Evolutionary conservation across 2,888 invertebrate species (phyloP), one percentile per base, ranked within the genome.

Genomic region (Aphrophora alni): DNA sequence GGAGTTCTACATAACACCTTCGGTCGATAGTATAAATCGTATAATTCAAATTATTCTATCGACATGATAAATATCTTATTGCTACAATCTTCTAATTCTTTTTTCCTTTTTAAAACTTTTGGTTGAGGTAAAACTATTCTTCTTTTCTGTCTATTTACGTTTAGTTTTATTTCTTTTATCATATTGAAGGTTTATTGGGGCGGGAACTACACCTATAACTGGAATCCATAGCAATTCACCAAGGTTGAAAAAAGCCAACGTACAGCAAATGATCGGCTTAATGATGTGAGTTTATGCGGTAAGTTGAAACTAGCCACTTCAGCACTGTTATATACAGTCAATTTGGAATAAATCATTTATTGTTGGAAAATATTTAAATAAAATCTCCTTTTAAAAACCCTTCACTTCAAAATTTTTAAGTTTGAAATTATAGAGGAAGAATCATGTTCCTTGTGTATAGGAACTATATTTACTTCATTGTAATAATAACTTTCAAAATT

Each of bases 211-310:
- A 59, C 59, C 59, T 21, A 59, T 21, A 59, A 59, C 59, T 59
- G 59, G 59, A 59, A 59, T 59, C 59, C 59, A 59, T 59, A 59
- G 59, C 59, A 59, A 59, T 59, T 59, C 59, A 59, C 59, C 59
- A 59, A 59, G 21, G 59, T 59, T 59, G 59, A 14, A 21, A 59
- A 59, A 59, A 59, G 21, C 59, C 59, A 59, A 59, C 10, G 59
- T 59, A 5, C 59, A 59, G 59, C 59, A 21, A 21, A 21, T 21
- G 10, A 59, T n/a, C 59, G n/a, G 21, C 59, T 59, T 59, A 12
- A 59, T 59, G 59, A 59, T 59, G 59, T 59, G 59, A 59, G 59
- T 59, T 59, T 59, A 21, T 59, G 59, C 21, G 59, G 59, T 59
- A 59, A 59, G 59, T 59, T n/a, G 21, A 59, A 59, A 59, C 21